Evolutionary conservation across 2,113 vertebrate genomes (phyloP), one percentile per base, ranked within the genome.

Genomic region (Rhabdornis inornatus): DNA sequence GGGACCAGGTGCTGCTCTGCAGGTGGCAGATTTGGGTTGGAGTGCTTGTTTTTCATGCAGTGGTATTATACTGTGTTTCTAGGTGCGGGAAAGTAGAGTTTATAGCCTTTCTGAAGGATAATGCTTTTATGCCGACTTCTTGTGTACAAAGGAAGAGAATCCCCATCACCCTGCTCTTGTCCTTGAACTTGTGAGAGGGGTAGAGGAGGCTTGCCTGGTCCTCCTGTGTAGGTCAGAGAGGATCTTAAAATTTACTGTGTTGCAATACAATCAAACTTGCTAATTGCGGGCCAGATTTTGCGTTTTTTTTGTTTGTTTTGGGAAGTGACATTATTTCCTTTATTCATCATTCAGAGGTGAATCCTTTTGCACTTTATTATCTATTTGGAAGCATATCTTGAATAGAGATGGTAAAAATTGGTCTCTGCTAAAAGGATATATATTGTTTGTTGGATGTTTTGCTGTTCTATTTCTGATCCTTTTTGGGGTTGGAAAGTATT

Each of bases 51-150:
- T 56, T 35, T 57, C 22, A 1, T 20, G 28, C 33, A 6, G n/a
- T 5, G 11, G 28, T 7, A n/a, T 33, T 35, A 13, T 7, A 5
- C 12, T n/a, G 0, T 17, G 12, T 39, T 84, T 84, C 33, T 25
- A 35, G 28, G 33, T 20, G 50, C 45, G 39, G 24, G 80, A 65
- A 92, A 55, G 45, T 5, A 53, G 69, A 30, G 20, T 63, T 83
- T 6, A 10, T 7, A 19, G 15, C 13, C 25, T 84, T 84, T 69
- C 45, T 65, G 35, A 83, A 92, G n/a, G 42, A 7, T 59, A 9
- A 56, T 69, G n/a, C 30, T 77, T 89, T 50, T 57, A 25, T 66
- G 35, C 22, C 1, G 0, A 3, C 39, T 76, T 64, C 33, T 59
- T 72, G 10, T 13, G 11, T 17, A 42, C 24, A 65, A 37, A 78